These are phyloP conservation scores for Agelaius phoeniceus DNA, from an alignment of 2,113 vertebrate genomes.

Conservation along the genomic window DNA sequence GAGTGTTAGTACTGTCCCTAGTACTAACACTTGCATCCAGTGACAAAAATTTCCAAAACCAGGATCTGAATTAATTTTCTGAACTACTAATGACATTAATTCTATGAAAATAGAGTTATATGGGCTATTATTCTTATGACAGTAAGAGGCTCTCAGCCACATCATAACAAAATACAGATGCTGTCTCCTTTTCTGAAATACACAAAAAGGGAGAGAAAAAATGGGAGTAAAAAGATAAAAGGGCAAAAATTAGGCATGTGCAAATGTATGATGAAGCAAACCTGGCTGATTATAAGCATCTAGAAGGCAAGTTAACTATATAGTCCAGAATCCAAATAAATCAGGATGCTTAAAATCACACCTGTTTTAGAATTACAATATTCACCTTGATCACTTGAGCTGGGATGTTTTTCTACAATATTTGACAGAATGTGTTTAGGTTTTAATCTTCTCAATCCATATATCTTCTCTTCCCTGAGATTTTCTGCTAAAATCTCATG, in stretches of 20 bases:
- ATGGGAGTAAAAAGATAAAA: not conserved
- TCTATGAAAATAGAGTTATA: not conserved
- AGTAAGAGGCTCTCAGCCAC: not conserved
- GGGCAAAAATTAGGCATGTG: not conserved
- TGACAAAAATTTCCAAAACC: not conserved
- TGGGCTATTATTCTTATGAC: not conserved
- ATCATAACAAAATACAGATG: not conserved
- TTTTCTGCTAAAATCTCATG: slow-evolving; percentile 77
- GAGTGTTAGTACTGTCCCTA: not conserved
- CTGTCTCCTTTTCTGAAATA: not conserved
- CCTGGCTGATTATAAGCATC: not conserved
- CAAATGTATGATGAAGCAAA: not conserved
- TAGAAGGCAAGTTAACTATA: not conserved
- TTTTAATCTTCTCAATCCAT: slow-evolving; percentile 65
- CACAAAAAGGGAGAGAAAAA: not conserved
- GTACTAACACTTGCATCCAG: not conserved
- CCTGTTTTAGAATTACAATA: not conserved
- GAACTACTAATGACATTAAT: not conserved
- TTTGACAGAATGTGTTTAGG: slow-evolving; percentile 67
- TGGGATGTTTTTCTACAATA: slow-evolving; percentile 66
- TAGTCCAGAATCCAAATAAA: not conserved
- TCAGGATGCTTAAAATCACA: not conserved
- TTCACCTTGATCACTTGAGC: slow-evolving; percentile 76
- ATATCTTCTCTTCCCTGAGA: slow-evolving; percentile 69
- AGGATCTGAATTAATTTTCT: not conserved